These are phyloP conservation scores for Ceyx margarethae DNA, from an alignment of 2,113 vertebrate genomes.

Conservation along the genomic window DNA sequence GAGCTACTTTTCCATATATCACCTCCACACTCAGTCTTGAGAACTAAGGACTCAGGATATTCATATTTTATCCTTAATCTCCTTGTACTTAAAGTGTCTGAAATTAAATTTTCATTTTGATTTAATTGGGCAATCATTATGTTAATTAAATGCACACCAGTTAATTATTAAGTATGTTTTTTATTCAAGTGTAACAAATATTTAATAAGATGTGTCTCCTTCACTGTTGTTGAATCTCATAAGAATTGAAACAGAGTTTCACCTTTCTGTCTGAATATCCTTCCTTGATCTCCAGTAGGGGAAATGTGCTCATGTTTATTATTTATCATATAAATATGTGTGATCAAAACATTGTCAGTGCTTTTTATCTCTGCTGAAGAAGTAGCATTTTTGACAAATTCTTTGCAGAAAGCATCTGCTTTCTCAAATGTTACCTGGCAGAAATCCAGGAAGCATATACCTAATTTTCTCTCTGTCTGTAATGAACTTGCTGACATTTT, in stretches of 20 bases:
- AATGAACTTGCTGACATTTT: slow-evolving; percentile 25
- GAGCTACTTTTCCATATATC: background rate
- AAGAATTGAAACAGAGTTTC: slow-evolving; percentile 16
- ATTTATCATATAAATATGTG: slow-evolving; percentile 47
- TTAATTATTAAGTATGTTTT: slow-evolving; percentile 63
- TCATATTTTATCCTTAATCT: slow-evolving; percentile 43
- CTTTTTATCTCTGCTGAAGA: slow-evolving; percentile 48
- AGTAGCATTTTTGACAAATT: slow-evolving; percentile 31
- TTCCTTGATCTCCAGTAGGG: slow-evolving; percentile 27
- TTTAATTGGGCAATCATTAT: slow-evolving; percentile 54
- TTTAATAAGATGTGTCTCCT: slow-evolving; percentile 37
- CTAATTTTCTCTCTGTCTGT: slow-evolving; percentile 2
- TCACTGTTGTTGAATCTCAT: background rate
- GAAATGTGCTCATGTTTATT: slow-evolving; percentile 51
- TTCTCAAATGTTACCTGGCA: slow-evolving; percentile 16
- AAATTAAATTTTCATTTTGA: slow-evolving; percentile 63
- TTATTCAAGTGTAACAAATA: slow-evolving; percentile 58
- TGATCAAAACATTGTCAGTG: slow-evolving; percentile 51
- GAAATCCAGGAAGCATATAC: slow-evolving; percentile 4
- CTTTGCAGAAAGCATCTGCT: slow-evolving; percentile 1
- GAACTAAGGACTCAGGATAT: slow-evolving; percentile 4
- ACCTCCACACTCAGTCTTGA: background rate
- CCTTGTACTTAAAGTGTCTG: slow-evolving; percentile 14
- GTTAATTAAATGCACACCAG: slow-evolving; percentile 56
- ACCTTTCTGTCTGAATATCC: slow-evolving; percentile 40